Conservation (phyloP, 2,888 invertebrate species). For the Microplitis manilae region DNA sequence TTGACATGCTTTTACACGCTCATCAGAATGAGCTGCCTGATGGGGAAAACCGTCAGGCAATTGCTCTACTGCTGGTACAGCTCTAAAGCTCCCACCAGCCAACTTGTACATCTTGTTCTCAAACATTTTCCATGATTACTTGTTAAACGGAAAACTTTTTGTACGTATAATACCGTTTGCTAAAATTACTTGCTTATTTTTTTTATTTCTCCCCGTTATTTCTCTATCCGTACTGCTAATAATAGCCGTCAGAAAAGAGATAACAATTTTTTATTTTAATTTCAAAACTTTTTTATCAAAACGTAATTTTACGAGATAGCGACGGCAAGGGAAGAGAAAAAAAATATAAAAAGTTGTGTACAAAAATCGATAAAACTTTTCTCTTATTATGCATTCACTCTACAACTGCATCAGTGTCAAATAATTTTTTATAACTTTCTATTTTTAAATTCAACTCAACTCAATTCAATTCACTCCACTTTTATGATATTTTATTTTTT, state of each 20-base stretch:
- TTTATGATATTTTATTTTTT: background rate
- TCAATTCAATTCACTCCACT: too few species aligned
- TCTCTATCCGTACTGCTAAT: background rate
- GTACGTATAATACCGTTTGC: conserved; percentile 21
- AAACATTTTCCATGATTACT: background rate
- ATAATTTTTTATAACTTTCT: background rate
- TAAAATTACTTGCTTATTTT: conserved; percentile 8
- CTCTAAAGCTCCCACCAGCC: too few species aligned
- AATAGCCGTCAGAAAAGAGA: background rate
- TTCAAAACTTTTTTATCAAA: conserved; percentile 14
- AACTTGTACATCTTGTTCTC: too few species aligned
- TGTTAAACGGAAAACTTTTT: conserved; percentile 35
- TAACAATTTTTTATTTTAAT: conserved; percentile 11
- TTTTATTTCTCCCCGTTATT: background rate
- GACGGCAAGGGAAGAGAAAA: background rate
- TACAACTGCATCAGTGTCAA: background rate
- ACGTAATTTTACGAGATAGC: background rate
- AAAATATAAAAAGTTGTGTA: background rate
- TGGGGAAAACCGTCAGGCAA: conserved; percentile 17
- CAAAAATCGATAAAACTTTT: conserved; percentile 1
- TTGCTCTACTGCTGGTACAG: background rate
- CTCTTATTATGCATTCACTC: background rate
- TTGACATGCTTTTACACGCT: conserved; percentile 13
- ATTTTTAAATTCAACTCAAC: background rate
- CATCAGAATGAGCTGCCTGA: background rate